Conservation (phyloP, 2,797 vertebrate genomes). For the Phoeniculus purpureus region DNA sequence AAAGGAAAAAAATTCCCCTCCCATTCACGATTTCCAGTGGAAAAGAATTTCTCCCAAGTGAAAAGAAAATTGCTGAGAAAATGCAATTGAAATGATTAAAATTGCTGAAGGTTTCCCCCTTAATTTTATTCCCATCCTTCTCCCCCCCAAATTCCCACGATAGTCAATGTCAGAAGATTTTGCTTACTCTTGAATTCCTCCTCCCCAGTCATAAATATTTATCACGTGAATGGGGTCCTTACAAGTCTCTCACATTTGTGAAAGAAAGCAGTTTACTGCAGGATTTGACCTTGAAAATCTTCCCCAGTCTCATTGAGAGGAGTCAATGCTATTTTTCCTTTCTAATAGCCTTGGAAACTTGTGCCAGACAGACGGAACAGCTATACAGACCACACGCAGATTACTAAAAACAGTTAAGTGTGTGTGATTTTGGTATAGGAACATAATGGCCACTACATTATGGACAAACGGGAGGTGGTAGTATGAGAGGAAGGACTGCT, state of each 20-base stretch:
- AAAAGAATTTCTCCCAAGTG: slow-evolving; percentile 64
- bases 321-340: slow-evolving; percentile 53
- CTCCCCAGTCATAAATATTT: slow-evolving; percentile 67
- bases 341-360: slow-evolving; percentile 44
- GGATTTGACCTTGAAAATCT: slow-evolving; percentile 69
- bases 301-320: slow-evolving; percentile 46
- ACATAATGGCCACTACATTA: neutral
- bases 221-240: slow-evolving; percentile 58
- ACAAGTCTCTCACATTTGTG: slow-evolving; percentile 56
- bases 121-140: slow-evolving; percentile 17
- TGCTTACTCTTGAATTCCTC: slow-evolving; percentile 29
- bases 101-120: slow-evolving; percentile 50
- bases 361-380: slow-evolving; percentile 58
- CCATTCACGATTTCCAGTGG: slow-evolving; percentile 46
- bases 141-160: slow-evolving; percentile 42
- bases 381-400: slow-evolving; percentile 56
- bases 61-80: slow-evolving; percentile 72
- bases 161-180: slow-evolving; percentile 60
- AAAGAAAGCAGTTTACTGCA: slow-evolving; percentile 55
- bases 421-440: slow-evolving; percentile 25
- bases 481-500: neutral
- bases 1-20: slow-evolving; percentile 31
- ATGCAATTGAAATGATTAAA: slow-evolving; percentile 65
- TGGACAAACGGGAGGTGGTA: neutral
- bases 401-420: slow-evolving; percentile 45